Evolutionary conservation across 1,140 invertebrate genomes (phyloP).

Genomic region (Elymnias hypermnestra): DNA sequence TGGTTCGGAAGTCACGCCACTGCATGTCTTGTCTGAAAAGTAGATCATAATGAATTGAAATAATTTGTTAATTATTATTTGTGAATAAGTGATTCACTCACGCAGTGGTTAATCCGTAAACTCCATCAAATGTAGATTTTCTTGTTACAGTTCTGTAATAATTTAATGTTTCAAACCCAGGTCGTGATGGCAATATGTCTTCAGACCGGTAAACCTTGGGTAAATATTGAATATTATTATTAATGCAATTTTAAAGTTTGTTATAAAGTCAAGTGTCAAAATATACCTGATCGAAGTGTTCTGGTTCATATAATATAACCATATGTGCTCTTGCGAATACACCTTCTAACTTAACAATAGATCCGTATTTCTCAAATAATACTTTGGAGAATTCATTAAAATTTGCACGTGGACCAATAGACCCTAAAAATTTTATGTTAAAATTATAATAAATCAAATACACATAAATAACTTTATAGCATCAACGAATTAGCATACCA

Average conservation of each 20-base stretch:
- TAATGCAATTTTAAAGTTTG: not conserved
- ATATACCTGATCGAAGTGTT: conserved; percentile 50
- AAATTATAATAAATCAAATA: not conserved
- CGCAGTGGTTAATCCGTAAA: conserved; percentile 50
- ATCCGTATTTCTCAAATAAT: conserved; percentile 40
- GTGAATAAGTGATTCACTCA: conserved; percentile 31
- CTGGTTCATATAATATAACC: conserved; percentile 48
- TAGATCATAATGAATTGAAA: too few relatives aligned
- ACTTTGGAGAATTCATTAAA: conserved; percentile 32
- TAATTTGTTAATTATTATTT: not conserved
- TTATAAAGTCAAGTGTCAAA: not conserved
- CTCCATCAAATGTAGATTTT: conserved; percentile 35
- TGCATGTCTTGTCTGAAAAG: conserved; percentile 45
- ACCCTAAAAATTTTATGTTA: conserved; percentile 25
- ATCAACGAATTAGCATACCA: too few relatives aligned
- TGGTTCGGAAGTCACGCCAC: conserved; percentile 57
- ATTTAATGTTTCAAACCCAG: conserved; percentile 41
- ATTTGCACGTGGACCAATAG: conserved; percentile 35
- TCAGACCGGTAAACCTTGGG: conserved; percentile 46
- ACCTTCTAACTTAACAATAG: conserved; percentile 43
- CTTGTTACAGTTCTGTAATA: conserved; percentile 45
- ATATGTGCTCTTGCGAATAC: conserved; percentile 37
- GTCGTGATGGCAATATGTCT: conserved; percentile 41
- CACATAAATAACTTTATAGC: not conserved
- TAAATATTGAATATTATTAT: conserved; percentile 3